Evolutionary conservation across 37 sponge, comb jelly and placozoan species (phyloP), one percentile per base, ranked within the genome.

Genomic region (Sycon ciliatum): DNA sequence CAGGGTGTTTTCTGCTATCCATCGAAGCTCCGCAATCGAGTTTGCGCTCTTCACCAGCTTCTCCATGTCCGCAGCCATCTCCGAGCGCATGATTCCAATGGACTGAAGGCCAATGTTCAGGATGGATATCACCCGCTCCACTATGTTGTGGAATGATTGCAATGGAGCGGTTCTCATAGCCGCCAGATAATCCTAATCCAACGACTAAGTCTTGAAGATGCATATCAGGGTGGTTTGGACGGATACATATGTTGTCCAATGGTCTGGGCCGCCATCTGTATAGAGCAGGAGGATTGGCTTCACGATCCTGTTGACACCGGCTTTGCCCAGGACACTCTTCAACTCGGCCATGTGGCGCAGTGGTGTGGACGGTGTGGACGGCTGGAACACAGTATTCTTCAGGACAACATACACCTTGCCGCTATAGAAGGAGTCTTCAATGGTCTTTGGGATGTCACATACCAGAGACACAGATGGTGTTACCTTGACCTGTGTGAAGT

Each of bases 381-480:
- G 40, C 46, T 82, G 34, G 38, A 82, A 78, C 22, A 56, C 77
- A 31, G 56, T 63, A 38, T 82, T 73, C 71, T 77, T 82, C 37
- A 82, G 40, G 22, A 57, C 73, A 32, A 82, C 77, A 34, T 67
- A 20, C 26, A 75, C 62, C 67, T 81, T 7, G 1, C 76, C 82
- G 6, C 22, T 31, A 70, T 81, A 81, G 71, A 74, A 81, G 18
- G 76, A 73, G 27, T 67, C 81, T 18, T 52, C 57, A 0, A 81
- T 29, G n/a, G 27, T 39, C 29, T 67, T 64, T 13, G 75, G 81
- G 16, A 80, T 80, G 34, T 80, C 70, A 57, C 49, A 18, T 9
- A 42, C 49, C 9, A 42, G 49, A 42, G 49, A 67, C 26, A 38
- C 22, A 55, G 23, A 80, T 36, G 9, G 39, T 53, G 46, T 72